Evolutionary conservation across 2,113 vertebrate species (phyloP), one percentile per base, ranked within the genome.

Genomic region (Coptodon rendalli): DNA sequence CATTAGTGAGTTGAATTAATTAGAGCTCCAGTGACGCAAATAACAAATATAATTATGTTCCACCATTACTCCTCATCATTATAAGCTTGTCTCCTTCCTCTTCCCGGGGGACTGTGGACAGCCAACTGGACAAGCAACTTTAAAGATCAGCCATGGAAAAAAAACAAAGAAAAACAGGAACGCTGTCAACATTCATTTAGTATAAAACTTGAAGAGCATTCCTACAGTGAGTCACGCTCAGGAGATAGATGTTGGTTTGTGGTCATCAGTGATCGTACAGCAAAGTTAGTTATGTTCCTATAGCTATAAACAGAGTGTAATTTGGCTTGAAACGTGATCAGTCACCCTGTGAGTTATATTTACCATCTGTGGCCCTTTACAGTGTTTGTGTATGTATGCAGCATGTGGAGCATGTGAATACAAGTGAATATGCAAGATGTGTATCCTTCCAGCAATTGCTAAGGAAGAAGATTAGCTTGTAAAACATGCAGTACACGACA

Each of bases 41-140:
- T 87, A 81, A 94, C 92, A 91, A 93, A 94, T 89, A 89, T 88
- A 91, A 95, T 94, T 94, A 93, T 6, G 14, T 86, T 73, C 84
- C 81, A 93, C 89, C 80, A 92, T 93, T 83, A 90, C 31, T 90
- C 63, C 40, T 90, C 81, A 91, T 92, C 80, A 91, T 80, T 81
- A 83, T 12, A 19, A 66, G 89, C 86, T 48, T 13, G 59, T 78
- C 56, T 89, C 83, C 86, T 85, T 84, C 57, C 61, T 89, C 63
- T 27, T 90, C 86, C 88, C 76, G 3, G 17, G 79, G 89, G 79
- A 45, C 53, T 13, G 61, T 2, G 4, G 43, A 88, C 45, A 31
- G 59, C 81, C 89, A 85, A 87, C 63, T 83, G 89, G 91, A 91
- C 82, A 17, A 63, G 40, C 73, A 54, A 80, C 16, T 88, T 61